phyloP scores from a whole-genome alignment of 2,113 vertebrate species.

The Ptychochromis oligacanthus region DNA sequence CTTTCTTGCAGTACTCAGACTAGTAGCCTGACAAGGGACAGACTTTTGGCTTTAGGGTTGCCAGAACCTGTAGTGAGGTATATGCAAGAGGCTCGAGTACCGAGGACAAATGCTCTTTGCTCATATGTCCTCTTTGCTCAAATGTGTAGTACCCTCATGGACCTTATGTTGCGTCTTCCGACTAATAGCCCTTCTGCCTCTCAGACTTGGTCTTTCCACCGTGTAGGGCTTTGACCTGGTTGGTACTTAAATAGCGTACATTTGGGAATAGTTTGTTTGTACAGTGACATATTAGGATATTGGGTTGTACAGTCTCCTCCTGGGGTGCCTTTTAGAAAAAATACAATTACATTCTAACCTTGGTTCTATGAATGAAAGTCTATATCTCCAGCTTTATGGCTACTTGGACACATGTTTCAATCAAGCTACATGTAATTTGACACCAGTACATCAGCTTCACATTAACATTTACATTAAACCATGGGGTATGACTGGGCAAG shows the following conservation, averaged over 20 bases:
- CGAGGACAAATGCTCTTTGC: neutral
- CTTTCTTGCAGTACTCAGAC: neutral
- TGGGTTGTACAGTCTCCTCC: neutral
- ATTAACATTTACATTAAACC: too few species aligned
- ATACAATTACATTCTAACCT: neutral
- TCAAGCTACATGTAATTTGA: neutral
- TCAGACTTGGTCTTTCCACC: fast-evolving
- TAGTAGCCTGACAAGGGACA: neutral
- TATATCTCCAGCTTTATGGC: neutral
- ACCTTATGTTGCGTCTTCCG: too few species aligned
- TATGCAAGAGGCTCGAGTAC: neutral
- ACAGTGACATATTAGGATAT: neutral
- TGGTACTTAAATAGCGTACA: neutral
- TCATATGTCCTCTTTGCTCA: fast-evolving
- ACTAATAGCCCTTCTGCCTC: too few species aligned
- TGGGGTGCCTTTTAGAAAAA: neutral
- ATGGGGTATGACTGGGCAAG: neutral
- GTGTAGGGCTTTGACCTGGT: neutral
- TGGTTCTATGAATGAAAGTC: neutral
- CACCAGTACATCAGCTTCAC: neutral
- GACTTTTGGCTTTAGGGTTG: neutral
- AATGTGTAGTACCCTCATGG: too few species aligned
- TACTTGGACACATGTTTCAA: neutral
- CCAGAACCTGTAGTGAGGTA: neutral
- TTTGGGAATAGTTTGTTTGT: neutral